Evolutionary conservation across 1,140 invertebrate genomes (phyloP), one percentile per base, ranked within the genome.

Genomic region (Drosophila pseudoobscura): DNA sequence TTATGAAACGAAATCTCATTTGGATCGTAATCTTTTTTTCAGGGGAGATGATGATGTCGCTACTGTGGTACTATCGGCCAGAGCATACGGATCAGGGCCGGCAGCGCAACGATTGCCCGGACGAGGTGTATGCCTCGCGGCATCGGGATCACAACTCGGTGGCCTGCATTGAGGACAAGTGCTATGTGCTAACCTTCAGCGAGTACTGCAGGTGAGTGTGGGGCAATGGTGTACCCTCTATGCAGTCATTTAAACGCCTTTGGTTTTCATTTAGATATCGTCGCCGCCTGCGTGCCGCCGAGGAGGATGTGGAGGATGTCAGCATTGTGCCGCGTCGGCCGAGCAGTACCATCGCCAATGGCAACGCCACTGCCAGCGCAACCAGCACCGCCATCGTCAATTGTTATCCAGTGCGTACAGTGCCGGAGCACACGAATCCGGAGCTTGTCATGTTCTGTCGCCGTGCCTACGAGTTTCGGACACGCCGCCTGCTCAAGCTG

Each of bases 151-250:
- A 95, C 62, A 98, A 98, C 92, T 98, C 97, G 85, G 98, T 99
- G 24, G 98, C 98, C 53, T 99, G 98, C 92, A 99, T 99, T 79
- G 98, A 99, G 92, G 98, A 99, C 92, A 98, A 98, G 92, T 99
- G 98, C 92, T 99, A 97, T 92, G 98, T 99, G 64, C 94, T 99
- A 64, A 98, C 97, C 8, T 98, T 96, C 91, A 98, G 98, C 92
- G 98, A 99, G 93, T 99, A 98, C 91, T 98, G 97, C 94, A 95
- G 98, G 97, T 99, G 13, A 54, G 66, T 63, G 9, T 9, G 9
- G 15, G 9, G n/a, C 2, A 13, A 35, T 35, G 6, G 24, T 6
- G 6, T 26, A 13, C 44, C 13, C 9, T 1, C 3, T 11, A 5
- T 26, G 15, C 45, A 8, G 11, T 5, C 17, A 0, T 35, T 71